Base-by-base conservation (phyloP, 92 coral and sea anemone species). In the Anthopleura xanthogrammica region DNA sequence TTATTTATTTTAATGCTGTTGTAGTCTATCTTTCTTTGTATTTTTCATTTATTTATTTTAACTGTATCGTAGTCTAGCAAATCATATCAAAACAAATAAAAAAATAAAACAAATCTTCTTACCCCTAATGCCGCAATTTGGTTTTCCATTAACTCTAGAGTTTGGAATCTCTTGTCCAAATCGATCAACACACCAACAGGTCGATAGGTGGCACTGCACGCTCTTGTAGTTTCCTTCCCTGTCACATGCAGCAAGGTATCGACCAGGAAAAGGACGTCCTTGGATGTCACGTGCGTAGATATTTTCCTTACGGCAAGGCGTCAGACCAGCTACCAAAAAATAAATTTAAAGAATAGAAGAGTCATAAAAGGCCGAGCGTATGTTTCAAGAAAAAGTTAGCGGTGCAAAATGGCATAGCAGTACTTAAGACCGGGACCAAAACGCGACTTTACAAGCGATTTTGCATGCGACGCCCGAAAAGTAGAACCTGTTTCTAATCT, bases 101-200 rank as follows among this genome's bases (percentile, higher is more conserved):
- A 14, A 60, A 17, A 9, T 60, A 14, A 60, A 60, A 9, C 13
- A 14, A 12, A 62, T 62, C 70, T 23, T n/a, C 81, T 43, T 42
- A 91, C 94, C 94, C 66, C 76, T 77, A 24, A 75, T 24, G 22
- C 84, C 86, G 77, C 98, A 93, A 40, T 87, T 90, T 52, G 87
- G 92, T 60, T 82, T 80, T 29, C 93, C 95, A 17, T 79, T 91
- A 9, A 89, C 91, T 75, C 92, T 86, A 24, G 98, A 89, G 65
- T 90, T 91, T 60, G 90, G 88, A 10, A 94, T 66, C 83, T 91
- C 94, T 79, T 94, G 94, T 17, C 98, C 98, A 79, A 87, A 87
- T 66, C 54, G 62, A 58, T 90, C 91, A 39, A 89, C 88, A 82
- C 98, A 94, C 98, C 98, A 94, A 42, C 98, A 94, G 16, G 90